Conservation (phyloP, 2,888 invertebrate genomes). For the Vandiemenella viatica region DNA sequence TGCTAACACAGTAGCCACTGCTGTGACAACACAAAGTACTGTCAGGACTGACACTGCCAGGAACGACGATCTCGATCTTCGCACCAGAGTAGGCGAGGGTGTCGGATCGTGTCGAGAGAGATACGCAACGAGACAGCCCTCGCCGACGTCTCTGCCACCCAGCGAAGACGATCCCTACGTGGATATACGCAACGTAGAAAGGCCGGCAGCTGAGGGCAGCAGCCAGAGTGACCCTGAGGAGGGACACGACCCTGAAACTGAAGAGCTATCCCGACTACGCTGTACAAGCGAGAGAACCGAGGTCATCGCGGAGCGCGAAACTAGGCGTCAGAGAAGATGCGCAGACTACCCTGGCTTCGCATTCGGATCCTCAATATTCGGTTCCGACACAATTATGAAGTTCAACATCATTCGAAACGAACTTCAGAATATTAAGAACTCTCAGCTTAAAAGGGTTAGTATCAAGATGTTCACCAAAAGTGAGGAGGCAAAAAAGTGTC, state of each 20-base stretch:
- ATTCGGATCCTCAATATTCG: conserved; percentile 82
- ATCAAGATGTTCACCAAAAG: no score
- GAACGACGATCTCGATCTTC: no score
- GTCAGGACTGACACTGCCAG: neutral
- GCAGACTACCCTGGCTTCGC: conserved; percentile 86
- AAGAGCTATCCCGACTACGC: conserved; percentile 66
- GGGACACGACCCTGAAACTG: conserved; percentile 62
- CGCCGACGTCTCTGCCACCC: no score
- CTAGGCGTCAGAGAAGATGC: conserved; percentile 57
- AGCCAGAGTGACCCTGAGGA: conserved; percentile 35
- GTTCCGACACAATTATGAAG: conserved; percentile 95
- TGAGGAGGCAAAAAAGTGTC: no score
- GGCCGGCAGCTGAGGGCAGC: conserved; percentile 32
- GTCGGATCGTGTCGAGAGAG: no score
- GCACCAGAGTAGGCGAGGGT: no score
- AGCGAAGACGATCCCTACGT: no score
- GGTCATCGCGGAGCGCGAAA: conserved; percentile 72
- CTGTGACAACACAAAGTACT: neutral
- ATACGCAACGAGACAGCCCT: no score
- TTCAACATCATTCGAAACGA: conserved; percentile 93
- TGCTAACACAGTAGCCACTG: neutral
- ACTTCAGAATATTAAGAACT: conserved; percentile 92
- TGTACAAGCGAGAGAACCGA: conserved; percentile 84
- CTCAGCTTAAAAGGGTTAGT: conserved; percentile 92
- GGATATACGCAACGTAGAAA: neutral